A percentile compares a stretch with the other conserved stretches of the same genome.
These are phyloP conservation scores for Perithous albicinctus DNA, from an alignment of 2,888 invertebrate genomes.

Conservation along the genomic window DNA sequence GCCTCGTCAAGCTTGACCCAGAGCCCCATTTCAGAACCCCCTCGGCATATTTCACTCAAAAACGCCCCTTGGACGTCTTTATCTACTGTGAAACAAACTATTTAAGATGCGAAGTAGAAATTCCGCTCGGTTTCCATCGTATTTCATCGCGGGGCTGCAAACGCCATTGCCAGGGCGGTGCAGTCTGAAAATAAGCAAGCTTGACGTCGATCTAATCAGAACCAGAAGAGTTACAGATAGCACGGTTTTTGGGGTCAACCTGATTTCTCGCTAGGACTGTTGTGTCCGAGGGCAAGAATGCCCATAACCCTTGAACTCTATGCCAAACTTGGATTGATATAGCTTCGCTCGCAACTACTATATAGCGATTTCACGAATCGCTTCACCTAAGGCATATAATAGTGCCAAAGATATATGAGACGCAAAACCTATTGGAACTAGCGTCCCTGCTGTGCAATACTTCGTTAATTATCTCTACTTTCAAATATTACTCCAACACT, in stretches of 20 bases:
- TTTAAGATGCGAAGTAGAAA: not conserved
- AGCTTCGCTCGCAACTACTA: not conserved
- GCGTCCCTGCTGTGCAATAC: too few relatives aligned
- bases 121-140: not conserved
- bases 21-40: constrained; percentile 37
- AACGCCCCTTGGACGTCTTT: constrained; percentile 12
- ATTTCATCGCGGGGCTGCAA: not conserved
- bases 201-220: not conserved
- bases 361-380: not conserved
- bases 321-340: not conserved
- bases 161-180: not conserved
- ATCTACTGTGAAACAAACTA: not conserved
- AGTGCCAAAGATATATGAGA: not conserved
- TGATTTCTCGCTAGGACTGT: not conserved
- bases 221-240: not conserved
- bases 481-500: too few relatives aligned
- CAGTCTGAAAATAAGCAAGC: too few relatives aligned
- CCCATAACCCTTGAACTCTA: not conserved
- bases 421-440: not conserved
- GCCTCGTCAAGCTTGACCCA: constrained; percentile 44
- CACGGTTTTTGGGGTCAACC: not conserved
- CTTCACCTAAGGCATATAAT: not conserved
- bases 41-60: constrained; percentile 14
- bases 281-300: not conserved
- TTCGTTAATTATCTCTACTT: too few relatives aligned